Evolutionary conservation across 1,140 invertebrate species (phyloP), one percentile per base, ranked within the genome.

Genomic region (Eriosoma lanigerum): DNA sequence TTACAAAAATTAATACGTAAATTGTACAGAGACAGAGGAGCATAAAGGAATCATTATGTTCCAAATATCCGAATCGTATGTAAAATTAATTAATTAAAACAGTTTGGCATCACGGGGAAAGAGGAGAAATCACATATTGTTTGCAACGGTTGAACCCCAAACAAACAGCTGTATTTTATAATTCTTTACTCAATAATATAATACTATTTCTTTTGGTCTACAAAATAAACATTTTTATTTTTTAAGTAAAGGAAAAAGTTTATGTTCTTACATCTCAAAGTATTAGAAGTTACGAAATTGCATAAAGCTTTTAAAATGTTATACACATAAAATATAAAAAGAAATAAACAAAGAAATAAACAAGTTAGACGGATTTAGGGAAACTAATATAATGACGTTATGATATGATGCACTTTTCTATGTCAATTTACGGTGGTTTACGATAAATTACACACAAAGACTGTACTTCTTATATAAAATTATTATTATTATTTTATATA

Each of bases 261-360:
- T 21, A 66, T 66, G 13, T 66, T 66, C 62, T 12, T 4, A 10
- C 9, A 13, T n/a, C n/a, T n/a, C n/a, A n/a, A n/a, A n/a, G n/a
- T 19, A 38, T 64, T 38, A n/a, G 5, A 12, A 64, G 29, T 38
- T 38, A 64, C 29, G 29, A 38, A 38, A 38, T 64, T 38, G 9
- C 29, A n/a, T 38, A 38, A 64, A 38, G 60, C 60, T 64, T 38
- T 38, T 64, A 64, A 64, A 64, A 38, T 64, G 3, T 32, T 64
- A 38, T n/a, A n/a, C n/a, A n/a, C n/a, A n/a, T n/a, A n/a, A n/a
- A n/a, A n/a, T n/a, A n/a, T n/a, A n/a, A n/a, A n/a, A n/a, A n/a
- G n/a, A n/a, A n/a, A n/a, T n/a, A n/a, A n/a, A n/a, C n/a, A n/a
- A n/a, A n/a, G n/a, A n/a, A n/a, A n/a, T n/a, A n/a, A n/a, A n/a